Percentiles rank a stretch among this genome's conserved stretches.
Evolutionary conservation across 2,113 vertebrate genomes (phyloP).

Genomic region (Ancistrus triradiatus): DNA sequence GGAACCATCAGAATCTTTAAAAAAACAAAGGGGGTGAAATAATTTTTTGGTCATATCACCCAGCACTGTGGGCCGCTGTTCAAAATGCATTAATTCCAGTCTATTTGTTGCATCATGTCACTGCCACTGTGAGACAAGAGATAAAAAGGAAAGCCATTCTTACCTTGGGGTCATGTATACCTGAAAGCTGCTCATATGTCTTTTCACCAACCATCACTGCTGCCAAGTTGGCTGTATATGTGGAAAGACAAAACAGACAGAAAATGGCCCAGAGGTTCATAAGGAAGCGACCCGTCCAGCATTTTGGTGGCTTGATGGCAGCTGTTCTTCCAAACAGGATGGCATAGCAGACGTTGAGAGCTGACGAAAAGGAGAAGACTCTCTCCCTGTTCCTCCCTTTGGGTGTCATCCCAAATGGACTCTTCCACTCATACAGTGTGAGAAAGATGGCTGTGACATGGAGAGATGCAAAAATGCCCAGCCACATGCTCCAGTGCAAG

Average conservation of each 20-base stretch:
- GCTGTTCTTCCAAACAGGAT: constrained; percentile 91
- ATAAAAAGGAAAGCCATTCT: constrained; percentile 71
- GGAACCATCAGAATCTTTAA: no score
- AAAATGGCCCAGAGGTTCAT: constrained; percentile 99
- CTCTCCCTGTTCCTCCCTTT: constrained; percentile 83
- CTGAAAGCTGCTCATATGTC: constrained; percentile 88
- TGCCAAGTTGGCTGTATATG: constrained; percentile 93
- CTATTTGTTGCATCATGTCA: no score
- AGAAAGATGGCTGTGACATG: constrained; percentile 90
- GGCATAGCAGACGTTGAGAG: constrained; percentile 94
- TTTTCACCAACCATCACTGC: constrained; percentile 97
- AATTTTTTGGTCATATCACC: no score
- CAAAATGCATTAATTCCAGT: no score
- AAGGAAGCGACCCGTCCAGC: constrained; percentile 90
- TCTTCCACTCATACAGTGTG: constrained; percentile 95
- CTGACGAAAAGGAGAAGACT: constrained; percentile 94
- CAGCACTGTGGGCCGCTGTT: no score
- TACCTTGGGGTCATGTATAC: constrained; percentile 95
- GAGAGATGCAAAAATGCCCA: constrained; percentile 89
- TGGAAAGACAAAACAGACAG: constrained; percentile 93
- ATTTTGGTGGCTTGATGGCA: constrained; percentile 94
- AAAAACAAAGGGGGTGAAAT: no score
- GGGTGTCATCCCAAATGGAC: constrained; percentile 92
- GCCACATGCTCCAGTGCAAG: constrained; percentile 96
- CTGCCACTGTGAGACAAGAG: no score